Conservation (phyloP, 2,888 invertebrate species). For the Sphinx pinastri region DNA sequence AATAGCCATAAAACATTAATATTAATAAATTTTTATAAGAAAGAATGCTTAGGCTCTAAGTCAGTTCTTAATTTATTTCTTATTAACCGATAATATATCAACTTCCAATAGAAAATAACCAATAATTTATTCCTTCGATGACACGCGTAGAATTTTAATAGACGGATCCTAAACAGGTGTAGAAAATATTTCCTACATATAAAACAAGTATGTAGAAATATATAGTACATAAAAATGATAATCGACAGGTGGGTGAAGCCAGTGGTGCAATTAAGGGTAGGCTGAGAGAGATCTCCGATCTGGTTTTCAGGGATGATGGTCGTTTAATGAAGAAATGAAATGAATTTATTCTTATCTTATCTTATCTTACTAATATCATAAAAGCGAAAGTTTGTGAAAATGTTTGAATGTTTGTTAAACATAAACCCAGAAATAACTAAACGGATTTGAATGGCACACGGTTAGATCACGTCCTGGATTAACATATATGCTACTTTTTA, state of each 20-base stretch:
- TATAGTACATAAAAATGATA: conserved; percentile 46
- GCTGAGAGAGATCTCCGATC: conserved; percentile 61
- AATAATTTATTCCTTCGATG: conserved; percentile 36
- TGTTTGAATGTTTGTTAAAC: too few species aligned
- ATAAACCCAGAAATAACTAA: too few species aligned
- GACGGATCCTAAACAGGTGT: conserved; percentile 54
- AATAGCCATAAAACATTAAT: too few species aligned
- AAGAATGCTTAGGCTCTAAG: neutral
- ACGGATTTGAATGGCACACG: too few species aligned
- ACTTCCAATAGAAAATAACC: conserved; percentile 25
- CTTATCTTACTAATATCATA: too few species aligned
- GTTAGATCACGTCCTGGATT: too few species aligned
- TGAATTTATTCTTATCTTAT: conserved; percentile 21
- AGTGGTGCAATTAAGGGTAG: conserved; percentile 63
- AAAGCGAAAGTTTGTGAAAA: too few species aligned
- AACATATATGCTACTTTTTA: too few species aligned
- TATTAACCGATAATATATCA: conserved; percentile 8
- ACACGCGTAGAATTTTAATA: conserved; percentile 42
- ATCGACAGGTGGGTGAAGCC: conserved; percentile 61
- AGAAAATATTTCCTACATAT: conserved; percentile 62
- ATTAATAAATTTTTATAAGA: too few species aligned
- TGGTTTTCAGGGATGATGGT: conserved; percentile 58
- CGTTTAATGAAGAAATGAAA: conserved; percentile 25
- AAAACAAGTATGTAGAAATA: conserved; percentile 54
- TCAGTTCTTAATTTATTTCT: neutral